Base-by-base conservation (phyloP, 2,113 vertebrate genomes). In the Pagrus major region DNA sequence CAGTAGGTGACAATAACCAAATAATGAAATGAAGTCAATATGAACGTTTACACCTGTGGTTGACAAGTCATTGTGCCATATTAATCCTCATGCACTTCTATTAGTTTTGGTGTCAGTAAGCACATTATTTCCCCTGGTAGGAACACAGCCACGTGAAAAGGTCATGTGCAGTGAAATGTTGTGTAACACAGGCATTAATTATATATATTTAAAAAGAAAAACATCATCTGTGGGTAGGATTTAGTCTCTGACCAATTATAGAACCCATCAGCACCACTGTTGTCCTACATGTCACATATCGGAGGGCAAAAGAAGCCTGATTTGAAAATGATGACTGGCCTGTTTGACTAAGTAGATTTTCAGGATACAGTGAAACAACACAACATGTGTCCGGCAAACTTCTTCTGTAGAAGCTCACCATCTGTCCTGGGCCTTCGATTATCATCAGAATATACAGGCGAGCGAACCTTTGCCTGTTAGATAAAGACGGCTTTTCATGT, bases 401-500 rank as follows among this genome's bases (percentile, higher is more conserved):
- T 41, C 31, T 42, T 35, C 35, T 39, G 44, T 16, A 6, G 20
- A 69, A 68, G 52, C 65, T 23, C 18, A 15, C 31, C 71, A 47
- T 49, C 59, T 67, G 51, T 35, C 9, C 1, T 0, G 14, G 21
- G 12, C 10, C 20, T 49, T 44, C 18, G 27, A 18, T 47, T 46
- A 42, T 21, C n/a, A 54, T 51, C 33, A 51, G 9, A 66, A 27
- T 10, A n/a, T 3, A 51, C 35, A 58, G 35, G 18, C 9, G 63
- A 4, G 16, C 2, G 18, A 81, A 27, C 9, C 15, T 8, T 37
- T 16, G 23, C 23, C 23, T 4, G 0, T 44, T 59, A 46, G 60
- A 74, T 65, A 55, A 61, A 37, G 44, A 42, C 16, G 66, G 37
- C 49, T 44, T 54, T 46, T 15, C 31, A 6, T 35, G n/a, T 72